These are phyloP conservation scores for Dufourea novaeangliae DNA, from an alignment of 1,140 invertebrate species.

Conservation along the genomic window DNA sequence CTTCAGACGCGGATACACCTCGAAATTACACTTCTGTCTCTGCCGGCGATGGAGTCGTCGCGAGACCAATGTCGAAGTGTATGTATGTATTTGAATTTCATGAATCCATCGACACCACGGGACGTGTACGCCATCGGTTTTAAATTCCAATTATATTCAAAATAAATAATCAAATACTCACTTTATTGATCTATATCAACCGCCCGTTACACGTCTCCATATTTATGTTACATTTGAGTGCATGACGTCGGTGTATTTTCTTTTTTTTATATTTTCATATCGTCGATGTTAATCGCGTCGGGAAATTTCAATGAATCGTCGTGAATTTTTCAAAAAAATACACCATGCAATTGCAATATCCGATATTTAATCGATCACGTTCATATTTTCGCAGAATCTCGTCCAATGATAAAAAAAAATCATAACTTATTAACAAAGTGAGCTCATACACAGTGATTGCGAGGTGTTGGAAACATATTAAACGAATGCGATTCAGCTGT, in stretches of 20 bases:
- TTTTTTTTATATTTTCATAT: too few relatives aligned
- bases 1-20: background rate
- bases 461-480: too few relatives aligned
- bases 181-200: conserved; percentile 21
- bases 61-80: conserved; percentile 15
- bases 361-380: background rate
- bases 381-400: background rate
- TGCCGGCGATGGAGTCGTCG: background rate
- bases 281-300: background rate
- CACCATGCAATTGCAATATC: too few relatives aligned
- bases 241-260: background rate
- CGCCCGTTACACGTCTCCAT: background rate
- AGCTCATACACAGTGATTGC: too few relatives aligned
- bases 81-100: conserved; percentile 46
- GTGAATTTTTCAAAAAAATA: background rate
- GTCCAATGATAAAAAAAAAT: too few relatives aligned
- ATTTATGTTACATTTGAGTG: conserved; percentile 17
- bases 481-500: too few relatives aligned
- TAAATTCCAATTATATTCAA: conserved; percentile 51
- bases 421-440: too few relatives aligned
- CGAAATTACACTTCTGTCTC: conserved; percentile 1
- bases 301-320: background rate
- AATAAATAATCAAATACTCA: conserved; percentile 51
- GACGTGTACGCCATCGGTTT: conserved; percentile 25
- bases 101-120: conserved; percentile 39